Evolutionary conservation across 2,113 vertebrate species (phyloP), one percentile per base, ranked within the genome.

Genomic region (Vulpes ferrilata): DNA sequence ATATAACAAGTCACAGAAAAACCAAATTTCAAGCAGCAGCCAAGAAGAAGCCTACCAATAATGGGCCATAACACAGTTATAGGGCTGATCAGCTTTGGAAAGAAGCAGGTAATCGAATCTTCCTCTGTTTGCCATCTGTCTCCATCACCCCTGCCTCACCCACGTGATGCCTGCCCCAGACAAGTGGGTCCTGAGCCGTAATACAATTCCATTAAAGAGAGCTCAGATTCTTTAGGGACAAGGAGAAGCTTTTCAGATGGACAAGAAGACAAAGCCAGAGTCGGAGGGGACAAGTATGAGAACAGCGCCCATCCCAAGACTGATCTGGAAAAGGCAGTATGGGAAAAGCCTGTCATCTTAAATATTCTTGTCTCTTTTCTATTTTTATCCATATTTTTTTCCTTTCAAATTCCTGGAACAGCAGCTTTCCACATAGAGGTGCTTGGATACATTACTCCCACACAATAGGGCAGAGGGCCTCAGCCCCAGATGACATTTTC

Each of bases 51-150:
- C 59, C 92, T 23, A 95, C 92, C 97, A 73, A 79, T 98, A 96
- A 97, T 11, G 25, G 71, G 64, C 80, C 67, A 15, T 98, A 98
- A 98, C 81, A 1, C 81, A 38, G 81, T 98, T 98, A 98, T 60
- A 5, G 3, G 83, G 86, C 38, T 7, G 80, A 94, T 71, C 16
- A 22, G 95, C 92, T 97, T 92, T 85, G 96, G 93, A 81, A 95
- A 93, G 97, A 79, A 94, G 59, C 90, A 74, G 95, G 96, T 96
- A 97, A 98, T 98, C 57, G 0, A 97, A 98, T 98, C 96, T 98
- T 78, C 65, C 83, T 90, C 95, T 48, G 81, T 92, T 71, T n/a
- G 17, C 97, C 98, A 98, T 98, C 97, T 98, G 98, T 98, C 97
- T 98, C 94, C 88, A 80, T 82, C 25, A n/a, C 74, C 76, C 92